Conservation (phyloP, 2,113 vertebrate genomes). For the Notiomystis cincta region DNA sequence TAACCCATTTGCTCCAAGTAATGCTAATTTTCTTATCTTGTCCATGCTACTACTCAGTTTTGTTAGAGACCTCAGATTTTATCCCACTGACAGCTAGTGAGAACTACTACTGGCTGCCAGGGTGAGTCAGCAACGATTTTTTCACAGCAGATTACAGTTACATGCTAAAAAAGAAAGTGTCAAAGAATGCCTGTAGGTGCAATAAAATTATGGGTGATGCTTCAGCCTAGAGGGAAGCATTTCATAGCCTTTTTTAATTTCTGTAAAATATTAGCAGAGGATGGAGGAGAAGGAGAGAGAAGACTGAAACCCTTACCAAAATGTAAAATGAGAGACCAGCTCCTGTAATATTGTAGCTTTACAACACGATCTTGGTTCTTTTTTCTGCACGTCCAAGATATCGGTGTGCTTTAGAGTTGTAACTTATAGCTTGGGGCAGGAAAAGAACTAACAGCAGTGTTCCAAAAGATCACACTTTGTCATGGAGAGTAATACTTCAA, state of each 20-base stretch:
- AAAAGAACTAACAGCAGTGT: background rate
- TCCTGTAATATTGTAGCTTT: background rate
- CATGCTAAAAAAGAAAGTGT: background rate
- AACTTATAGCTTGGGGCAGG: background rate
- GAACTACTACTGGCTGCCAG: background rate
- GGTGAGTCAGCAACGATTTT: slow-evolving; percentile 9
- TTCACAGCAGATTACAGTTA: background rate
- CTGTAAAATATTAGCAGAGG: background rate
- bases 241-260: background rate
- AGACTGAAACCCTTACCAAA: background rate
- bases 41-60: background rate
- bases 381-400: background rate
- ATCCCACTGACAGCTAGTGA: background rate
- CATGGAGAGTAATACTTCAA: background rate
- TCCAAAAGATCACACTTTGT: background rate
- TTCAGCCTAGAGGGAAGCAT: background rate
- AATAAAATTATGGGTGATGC: background rate
- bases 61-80: background rate
- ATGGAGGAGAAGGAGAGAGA: background rate
- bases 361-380: background rate
- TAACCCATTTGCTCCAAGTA: background rate
- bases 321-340: background rate
- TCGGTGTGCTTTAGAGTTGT: background rate
- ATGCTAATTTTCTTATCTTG: background rate
- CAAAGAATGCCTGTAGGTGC: background rate